Base-by-base conservation (phyloP, 2,888 invertebrate genomes). In the Hanleya hanleyi region DNA sequence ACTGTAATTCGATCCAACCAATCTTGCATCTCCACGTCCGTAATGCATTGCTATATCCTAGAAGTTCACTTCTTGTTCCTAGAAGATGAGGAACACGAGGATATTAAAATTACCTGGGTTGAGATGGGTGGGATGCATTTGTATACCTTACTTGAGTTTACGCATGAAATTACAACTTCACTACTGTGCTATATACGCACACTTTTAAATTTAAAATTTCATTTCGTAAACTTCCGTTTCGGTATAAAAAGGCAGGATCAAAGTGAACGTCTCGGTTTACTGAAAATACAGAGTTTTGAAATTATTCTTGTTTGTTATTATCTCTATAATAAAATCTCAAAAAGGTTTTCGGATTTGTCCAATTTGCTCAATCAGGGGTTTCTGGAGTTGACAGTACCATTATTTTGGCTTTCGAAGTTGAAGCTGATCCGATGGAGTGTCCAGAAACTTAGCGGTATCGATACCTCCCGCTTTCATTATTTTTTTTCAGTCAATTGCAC, bases 191-290 rank as follows among this genome's bases (percentile, higher is more conserved):
- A n/a, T n/a, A n/a, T n/a, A n/a, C n/a, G n/a, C n/a, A n/a, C n/a
- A n/a, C n/a, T n/a, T n/a, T n/a, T n/a, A n/a, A n/a, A n/a, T n/a
- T n/a, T n/a, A n/a, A n/a, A n/a, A 68, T 29, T 68, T 49, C 36
- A 50, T 22, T 50, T 49, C 49, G 35, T 68, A 68, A 68, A 50
- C 50, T 26, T 18, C 7, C 26, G 49, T 49, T n/a, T n/a, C 49
- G 68, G 50, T 68, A 49, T 50, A 68, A 68, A 50, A 68, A 68
- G 6, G 68, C 12, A 68, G 49, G 49, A 32, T 68, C 36, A 68
- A 68, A 68, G 68, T 49, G 32, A 22, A 26, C 18, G 18, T 33
- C 6, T 26, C 12, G n/a, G 33, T 7, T 49, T 49, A 15, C 32
- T 15, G 22, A 22, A 18, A 18, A 50, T 32, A 41, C 32, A 41